phyloP scores from a whole-genome alignment of 2,797 vertebrate genomes.

The Periophthalmus magnuspinnatus region DNA sequence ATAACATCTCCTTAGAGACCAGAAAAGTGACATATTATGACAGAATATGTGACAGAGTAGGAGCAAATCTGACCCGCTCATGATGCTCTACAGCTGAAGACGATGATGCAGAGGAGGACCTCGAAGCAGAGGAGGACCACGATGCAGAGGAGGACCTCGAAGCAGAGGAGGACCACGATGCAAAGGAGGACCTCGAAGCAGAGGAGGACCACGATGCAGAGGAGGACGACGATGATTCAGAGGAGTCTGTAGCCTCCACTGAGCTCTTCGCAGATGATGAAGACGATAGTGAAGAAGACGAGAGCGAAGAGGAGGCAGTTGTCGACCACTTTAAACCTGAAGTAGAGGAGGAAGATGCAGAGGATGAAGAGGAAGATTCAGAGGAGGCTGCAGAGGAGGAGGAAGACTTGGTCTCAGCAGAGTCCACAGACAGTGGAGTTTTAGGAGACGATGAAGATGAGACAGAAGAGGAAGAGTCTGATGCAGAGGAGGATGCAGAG shows the following conservation, averaged over 20 bases:
- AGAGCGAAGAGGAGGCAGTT: slow-evolving; percentile 30
- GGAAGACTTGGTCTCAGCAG: not conserved
- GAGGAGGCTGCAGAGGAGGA: slow-evolving; percentile 5
- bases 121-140: not conserved
- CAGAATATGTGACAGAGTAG: too few relatives aligned
- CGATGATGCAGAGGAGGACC: not conserved
- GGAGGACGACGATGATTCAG: slow-evolving; percentile 28
- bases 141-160: not conserved
- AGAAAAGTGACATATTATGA: too few relatives aligned
- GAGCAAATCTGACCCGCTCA: too few relatives aligned
- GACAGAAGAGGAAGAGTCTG: slow-evolving; percentile 31
- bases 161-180: not conserved
- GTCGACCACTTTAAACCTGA: slow-evolving; percentile 19
- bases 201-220: not conserved
- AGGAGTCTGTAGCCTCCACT: slow-evolving; percentile 52
- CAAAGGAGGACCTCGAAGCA: slow-evolving; percentile 18
- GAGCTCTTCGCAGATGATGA: slow-evolving; percentile 69
- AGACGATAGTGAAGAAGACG: slow-evolving; percentile 56
- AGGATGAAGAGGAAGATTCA: not conserved
- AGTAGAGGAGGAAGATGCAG: slow-evolving; percentile 14
- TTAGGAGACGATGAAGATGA: slow-evolving; percentile 56
- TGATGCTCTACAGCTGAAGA: not conserved
- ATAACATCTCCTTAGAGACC: too few relatives aligned
- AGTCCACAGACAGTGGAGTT: slow-evolving; percentile 57
- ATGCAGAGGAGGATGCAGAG: slow-evolving; percentile 5